phyloP scores from a whole-genome alignment of 1,140 invertebrate species.

The Aphidius gifuensis region DNA sequence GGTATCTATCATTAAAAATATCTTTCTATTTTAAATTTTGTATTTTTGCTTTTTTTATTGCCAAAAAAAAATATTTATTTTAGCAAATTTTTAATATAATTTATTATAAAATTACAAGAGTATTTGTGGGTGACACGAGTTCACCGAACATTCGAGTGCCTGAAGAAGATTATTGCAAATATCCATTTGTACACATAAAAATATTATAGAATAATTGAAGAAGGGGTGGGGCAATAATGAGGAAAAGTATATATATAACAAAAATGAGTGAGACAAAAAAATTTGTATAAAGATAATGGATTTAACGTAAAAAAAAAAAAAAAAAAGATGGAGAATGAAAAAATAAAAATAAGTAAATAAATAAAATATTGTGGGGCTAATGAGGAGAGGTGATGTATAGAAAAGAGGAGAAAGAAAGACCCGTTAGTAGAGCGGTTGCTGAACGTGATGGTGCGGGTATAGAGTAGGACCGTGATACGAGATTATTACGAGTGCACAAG shows the following conservation, averaged over 20 bases:
- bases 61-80: too few species aligned
- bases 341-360: too few species aligned
- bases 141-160: slow-evolving; percentile 12
- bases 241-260: slow-evolving; percentile 13
- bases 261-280: not conserved
- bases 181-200: too few species aligned
- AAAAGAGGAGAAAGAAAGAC: slow-evolving; percentile 37
- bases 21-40: not conserved
- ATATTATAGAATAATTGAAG: too few species aligned
- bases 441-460: slow-evolving; percentile 2
- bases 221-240: not conserved
- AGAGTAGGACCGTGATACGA: slow-evolving; percentile 19
- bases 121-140: slow-evolving; percentile 8
- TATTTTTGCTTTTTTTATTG: too few species aligned
- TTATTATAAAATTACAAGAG: not conserved
- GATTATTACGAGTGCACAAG: slow-evolving; percentile 29
- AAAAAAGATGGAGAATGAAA: not conserved
- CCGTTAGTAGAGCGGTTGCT: slow-evolving; percentile 49
- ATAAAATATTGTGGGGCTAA: too few species aligned
- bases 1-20: not conserved
- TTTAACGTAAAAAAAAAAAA: not conserved
- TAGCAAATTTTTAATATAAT: too few species aligned
- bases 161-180: not conserved
- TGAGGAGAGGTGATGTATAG: slow-evolving; percentile 26
- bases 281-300: not conserved